These are phyloP conservation scores for Trachelus stipa DNA, from an alignment of 2,888 invertebrate species.

Conservation along the genomic window DNA sequence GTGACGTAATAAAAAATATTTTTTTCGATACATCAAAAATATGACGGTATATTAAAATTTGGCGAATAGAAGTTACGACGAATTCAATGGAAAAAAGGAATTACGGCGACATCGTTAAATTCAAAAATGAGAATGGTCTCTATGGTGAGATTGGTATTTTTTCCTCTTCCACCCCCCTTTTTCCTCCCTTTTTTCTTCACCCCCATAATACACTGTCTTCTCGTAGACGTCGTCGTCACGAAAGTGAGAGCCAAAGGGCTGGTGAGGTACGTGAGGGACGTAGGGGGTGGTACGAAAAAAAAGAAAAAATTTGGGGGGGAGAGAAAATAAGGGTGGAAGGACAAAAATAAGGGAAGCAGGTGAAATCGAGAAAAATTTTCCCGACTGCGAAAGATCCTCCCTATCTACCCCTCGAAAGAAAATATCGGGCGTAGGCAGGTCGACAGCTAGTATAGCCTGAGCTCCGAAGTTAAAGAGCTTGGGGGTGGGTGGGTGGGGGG, in stretches of 20 bases:
- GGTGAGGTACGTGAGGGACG: not conserved
- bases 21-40: not conserved
- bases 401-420: not conserved
- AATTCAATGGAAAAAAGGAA: not conserved
- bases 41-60: not conserved
- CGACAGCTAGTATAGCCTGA: constrained; percentile 52
- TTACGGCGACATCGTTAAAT: not conserved
- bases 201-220: not conserved
- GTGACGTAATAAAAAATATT: no score
- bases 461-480: constrained; percentile 63
- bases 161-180: not conserved
- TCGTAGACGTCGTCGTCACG: not conserved
- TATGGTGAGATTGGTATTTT: not conserved
- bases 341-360: constrained; percentile 33
- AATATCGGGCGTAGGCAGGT: constrained; percentile 39
- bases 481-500: constrained; percentile 35
- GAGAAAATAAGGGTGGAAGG: constrained; percentile 14
- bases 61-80: not conserved
- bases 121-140: not conserved
- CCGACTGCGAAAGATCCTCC: not conserved
- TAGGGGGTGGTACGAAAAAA: not conserved
- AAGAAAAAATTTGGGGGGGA: not conserved
- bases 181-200: not conserved
- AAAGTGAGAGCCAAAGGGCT: not conserved
- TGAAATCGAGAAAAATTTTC: constrained; percentile 27